A percentile compares a stretch with the other conserved stretches of the same genome.
phyloP scores from a whole-genome alignment of 2,797 vertebrate species.

The Pangasius mekongensis region DNA sequence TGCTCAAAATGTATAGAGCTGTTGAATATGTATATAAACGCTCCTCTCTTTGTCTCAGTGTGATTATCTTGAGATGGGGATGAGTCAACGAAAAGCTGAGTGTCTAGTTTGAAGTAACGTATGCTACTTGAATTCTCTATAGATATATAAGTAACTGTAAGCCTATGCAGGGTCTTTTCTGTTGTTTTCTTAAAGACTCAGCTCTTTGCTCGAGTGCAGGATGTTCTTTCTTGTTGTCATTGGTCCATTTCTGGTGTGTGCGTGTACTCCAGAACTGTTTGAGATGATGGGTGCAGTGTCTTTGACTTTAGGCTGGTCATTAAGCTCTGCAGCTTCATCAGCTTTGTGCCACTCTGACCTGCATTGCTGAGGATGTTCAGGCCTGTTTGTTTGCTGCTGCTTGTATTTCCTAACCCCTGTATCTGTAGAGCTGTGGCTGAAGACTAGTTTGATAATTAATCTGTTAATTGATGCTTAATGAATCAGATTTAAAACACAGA shows the following conservation, averaged over 20 bases:
- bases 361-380: neutral
- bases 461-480: neutral
- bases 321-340: neutral
- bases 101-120: constrained; percentile 14
- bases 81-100: constrained; percentile 5
- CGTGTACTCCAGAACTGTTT: neutral
- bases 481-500: neutral
- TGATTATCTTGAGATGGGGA: neutral
- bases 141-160: neutral
- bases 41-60: constrained; percentile 22
- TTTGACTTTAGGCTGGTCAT: constrained; percentile 17
- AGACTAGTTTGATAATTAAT: neutral
- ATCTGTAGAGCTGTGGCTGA: neutral
- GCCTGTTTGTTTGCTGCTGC: neutral
- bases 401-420: neutral
- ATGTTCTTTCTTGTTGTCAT: constrained; percentile 32
- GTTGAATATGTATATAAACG: constrained; percentile 8
- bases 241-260: constrained; percentile 28
- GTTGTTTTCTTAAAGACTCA: constrained; percentile 10
- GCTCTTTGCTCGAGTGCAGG: neutral
- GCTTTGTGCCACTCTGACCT: neutral
- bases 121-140: neutral
- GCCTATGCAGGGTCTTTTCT: neutral
- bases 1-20: neutral
- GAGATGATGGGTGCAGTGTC: constrained; percentile 14